Base-by-base conservation (phyloP, 2,113 vertebrate species). In the Lepus timidus region DNA sequence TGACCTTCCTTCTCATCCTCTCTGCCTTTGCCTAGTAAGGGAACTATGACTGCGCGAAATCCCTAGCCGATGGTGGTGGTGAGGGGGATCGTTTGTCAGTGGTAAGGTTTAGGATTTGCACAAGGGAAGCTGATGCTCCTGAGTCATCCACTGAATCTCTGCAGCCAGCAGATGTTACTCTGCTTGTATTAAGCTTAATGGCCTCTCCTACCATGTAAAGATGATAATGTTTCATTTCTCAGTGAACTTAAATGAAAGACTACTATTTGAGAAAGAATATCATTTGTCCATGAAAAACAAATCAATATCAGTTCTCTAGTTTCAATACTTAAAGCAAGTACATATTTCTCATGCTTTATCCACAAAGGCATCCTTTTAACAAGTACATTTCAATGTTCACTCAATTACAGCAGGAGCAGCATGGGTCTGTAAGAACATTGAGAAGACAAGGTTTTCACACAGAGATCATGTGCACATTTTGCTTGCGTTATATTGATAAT, bases 381-480 rank as follows among this genome's bases (percentile, higher is more conserved):
- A 67, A 91, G 83, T 83, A 87, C 5, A 74, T 93, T 90, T 75
- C 4, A 78, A 44, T 67, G n/a, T 75, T 97, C 17, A 44, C 68
- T 31, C 95, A 97, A 96, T 95, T 82, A 65, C 49, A 84, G 44
- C 86, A 83, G 2, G 31, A 85, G 9, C 25, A 86, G 61, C 36
- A 95, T 87, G 36, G 39, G 10, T 64, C 61, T 14, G 4, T 55
- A 89, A 95, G 86, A 94, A 88, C 67, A 67, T 9, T 20, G 70
- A 67, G 16, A 80, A 94, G 80, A 68, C 78, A 55, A 91, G 11
- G 31, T 87, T 94, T 97, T 97, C 90, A 97, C 96, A 93, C 91
- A 97, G 92, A 86, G 86, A 97, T 94, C 94, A 62, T 93, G 89
- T 95, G 52, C 36, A 95, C 91, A 65, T 89, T 98, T 97, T 96